Evolutionary conservation across 2,113 vertebrate species (phyloP), one percentile per base, ranked within the genome.

Genomic region (Thymallus thymallus): DNA sequence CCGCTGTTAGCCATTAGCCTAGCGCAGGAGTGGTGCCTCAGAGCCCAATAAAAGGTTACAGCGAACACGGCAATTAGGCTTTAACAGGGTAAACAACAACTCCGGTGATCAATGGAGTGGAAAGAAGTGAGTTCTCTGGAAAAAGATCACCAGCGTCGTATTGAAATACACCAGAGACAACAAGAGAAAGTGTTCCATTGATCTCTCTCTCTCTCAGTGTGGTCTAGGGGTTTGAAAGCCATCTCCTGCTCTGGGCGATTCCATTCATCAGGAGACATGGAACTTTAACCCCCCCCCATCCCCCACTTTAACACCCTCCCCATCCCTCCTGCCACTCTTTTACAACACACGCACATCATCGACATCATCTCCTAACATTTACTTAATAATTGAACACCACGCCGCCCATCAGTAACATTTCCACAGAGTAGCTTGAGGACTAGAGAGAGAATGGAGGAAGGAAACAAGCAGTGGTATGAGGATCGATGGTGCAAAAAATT

Each of bases 401-500:
- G 86, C 84, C 68, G 68, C 75, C 81, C 29, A 10, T 88, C 94
- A 89, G 92, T 88, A 88, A 82, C 67, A 89, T 94, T 92, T 88
- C 90, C 91, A 87, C 86, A 84, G 64, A 86, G 72, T 70, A 83
- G 81, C 46, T 14, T 16, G 46, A 51, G 16, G 46, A 16, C 46
- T 3, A 51, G 46, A 51, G 46, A 51, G 58, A 82, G 78, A 58
- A 2, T 22, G 4, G 14, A 5, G 7, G 18, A 58, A 58, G 4
- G 20, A 82, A 83, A 41, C 35, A 9, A 41, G 6, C 35, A 64
- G 23, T 5, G 74, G 79, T 74, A 84, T 79, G 85, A 35, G 88
- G 92, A 95, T 96, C 95, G 91, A 95, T 95, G 93, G 86, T 91
- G 88, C 92, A 91, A 94, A 86, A 94, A 93, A 95, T 93, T 94